Percentiles rank a stretch among this genome's conserved stretches.
Conservation (phyloP, 2,113 vertebrate genomes). For the Gavialis gangeticus region DNA sequence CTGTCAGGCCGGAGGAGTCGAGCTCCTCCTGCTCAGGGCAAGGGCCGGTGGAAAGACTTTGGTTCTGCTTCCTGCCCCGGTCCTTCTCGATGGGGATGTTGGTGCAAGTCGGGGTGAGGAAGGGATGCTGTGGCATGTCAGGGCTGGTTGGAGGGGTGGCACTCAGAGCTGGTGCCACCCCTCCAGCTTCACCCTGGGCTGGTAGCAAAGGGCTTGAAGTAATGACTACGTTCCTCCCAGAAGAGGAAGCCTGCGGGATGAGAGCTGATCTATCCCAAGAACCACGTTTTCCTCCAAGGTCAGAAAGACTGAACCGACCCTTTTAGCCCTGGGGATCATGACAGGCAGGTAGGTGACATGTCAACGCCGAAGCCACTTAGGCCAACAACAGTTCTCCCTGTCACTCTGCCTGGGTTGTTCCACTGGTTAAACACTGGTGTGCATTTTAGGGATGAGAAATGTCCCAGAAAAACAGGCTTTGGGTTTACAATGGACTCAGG, state of each 20-base stretch:
- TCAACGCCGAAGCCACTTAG: not conserved
- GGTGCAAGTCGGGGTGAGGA: not conserved
- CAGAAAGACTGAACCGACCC: not conserved
- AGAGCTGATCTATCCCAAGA: not conserved
- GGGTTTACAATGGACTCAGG: not conserved
- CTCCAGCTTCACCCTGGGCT: not conserved
- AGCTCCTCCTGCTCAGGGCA: rapidly evolving
- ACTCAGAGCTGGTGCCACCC: not conserved
- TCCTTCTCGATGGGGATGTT: not conserved
- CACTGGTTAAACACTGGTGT: conserved; percentile 27
- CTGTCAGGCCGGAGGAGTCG: not conserved
- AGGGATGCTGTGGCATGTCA: too few relatives aligned
- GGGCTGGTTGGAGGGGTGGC: not conserved
- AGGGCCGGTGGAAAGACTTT: not conserved
- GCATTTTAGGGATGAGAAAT: conserved; percentile 33
- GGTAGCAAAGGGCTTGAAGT: not conserved
- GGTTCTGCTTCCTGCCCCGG: too few relatives aligned
- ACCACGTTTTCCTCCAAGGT: not conserved
- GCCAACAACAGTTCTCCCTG: not conserved
- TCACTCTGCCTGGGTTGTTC: not conserved
- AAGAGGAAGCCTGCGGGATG: not conserved
- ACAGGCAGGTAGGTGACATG: not conserved
- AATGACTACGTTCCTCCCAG: not conserved
- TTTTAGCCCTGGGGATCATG: not conserved
- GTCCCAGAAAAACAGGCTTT: conserved; percentile 39